Evolutionary conservation across 1,140 invertebrate species (phyloP).

Genomic region (Cherax quadricarinatus): DNA sequence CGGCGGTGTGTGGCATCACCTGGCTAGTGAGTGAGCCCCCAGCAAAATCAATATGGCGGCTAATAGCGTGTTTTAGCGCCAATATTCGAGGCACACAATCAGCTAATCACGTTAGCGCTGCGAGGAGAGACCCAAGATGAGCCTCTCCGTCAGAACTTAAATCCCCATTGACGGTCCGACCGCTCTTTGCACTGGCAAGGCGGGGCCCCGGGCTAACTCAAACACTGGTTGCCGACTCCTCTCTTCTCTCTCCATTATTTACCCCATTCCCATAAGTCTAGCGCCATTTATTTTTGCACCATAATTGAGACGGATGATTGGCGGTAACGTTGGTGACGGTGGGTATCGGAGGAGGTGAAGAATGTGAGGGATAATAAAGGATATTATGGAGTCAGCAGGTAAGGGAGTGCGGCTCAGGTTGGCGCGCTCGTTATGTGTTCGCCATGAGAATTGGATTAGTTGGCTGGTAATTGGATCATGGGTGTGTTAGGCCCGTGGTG

Average conservation of each 20-base stretch:
- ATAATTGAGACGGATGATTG: background rate
- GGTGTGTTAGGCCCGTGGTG: constrained; percentile 57
- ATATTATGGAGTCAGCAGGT: constrained; percentile 25
- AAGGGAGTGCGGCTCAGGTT: constrained; percentile 24
- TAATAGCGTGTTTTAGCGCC: constrained; percentile 56
- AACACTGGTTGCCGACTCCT: background rate
- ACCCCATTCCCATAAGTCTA: background rate
- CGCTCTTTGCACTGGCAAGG: constrained; percentile 16
- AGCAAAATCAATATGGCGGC: constrained; percentile 53
- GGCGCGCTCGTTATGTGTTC: constrained; percentile 57
- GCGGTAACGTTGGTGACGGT: background rate
- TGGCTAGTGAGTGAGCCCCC: constrained; percentile 48
- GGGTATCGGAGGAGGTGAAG: background rate
- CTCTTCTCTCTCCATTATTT: background rate
- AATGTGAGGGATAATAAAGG: constrained; percentile 1
- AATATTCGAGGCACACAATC: constrained; percentile 59
- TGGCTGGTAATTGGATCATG: constrained; percentile 56
- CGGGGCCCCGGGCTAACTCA: background rate
- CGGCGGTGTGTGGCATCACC: constrained; percentile 15
- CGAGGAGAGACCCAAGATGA: constrained; percentile 57
- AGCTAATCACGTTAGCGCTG: constrained; percentile 55
- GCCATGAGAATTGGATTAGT: constrained; percentile 59
- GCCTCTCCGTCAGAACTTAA: constrained; percentile 55
- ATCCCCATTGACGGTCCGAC: constrained; percentile 46
- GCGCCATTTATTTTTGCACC: background rate